Evolutionary conservation across 1,140 invertebrate species (phyloP).

Genomic region (Drosophila subpulchrella): DNA sequence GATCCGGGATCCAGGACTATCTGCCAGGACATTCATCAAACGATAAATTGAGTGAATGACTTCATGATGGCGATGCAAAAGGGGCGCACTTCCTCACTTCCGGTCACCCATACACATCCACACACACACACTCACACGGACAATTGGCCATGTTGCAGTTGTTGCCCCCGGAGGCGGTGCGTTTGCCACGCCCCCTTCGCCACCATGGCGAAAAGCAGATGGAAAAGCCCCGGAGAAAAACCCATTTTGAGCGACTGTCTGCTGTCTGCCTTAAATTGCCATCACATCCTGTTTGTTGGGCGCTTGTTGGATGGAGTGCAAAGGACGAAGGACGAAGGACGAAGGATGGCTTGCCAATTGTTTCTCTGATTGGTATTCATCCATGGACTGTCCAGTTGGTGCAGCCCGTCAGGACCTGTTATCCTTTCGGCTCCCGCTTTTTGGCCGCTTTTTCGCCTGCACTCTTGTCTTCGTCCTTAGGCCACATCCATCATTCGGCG

Average conservation of each 20-base stretch:
- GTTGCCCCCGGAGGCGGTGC: constrained; percentile 17
- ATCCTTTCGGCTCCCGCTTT: constrained; percentile 33
- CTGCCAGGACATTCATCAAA: constrained; percentile 84
- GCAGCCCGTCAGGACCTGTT: constrained; percentile 33
- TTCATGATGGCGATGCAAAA: constrained; percentile 78
- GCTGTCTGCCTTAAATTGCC: constrained; percentile 83
- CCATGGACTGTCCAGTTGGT: constrained; percentile 56
- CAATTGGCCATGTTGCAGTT: constrained; percentile 67
- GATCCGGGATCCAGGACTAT: constrained; percentile 55
- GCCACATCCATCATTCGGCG: constrained; percentile 74
- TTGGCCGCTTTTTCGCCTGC: constrained; percentile 58
- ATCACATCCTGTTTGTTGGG: constrained; percentile 65
- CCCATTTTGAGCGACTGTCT: constrained; percentile 69
- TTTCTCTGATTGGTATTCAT: constrained; percentile 80
- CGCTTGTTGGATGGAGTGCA: neutral
- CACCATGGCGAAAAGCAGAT: constrained; percentile 29
- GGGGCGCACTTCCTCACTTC: constrained; percentile 73
- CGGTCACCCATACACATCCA: constrained; percentile 9
- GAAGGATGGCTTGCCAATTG: constrained; percentile 57
- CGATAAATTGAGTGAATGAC: constrained; percentile 85
- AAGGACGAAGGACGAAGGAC: constrained; percentile 14
- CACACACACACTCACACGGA: constrained; percentile 12
- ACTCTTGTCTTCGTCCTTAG: constrained; percentile 64
- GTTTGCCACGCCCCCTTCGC: constrained; percentile 6
- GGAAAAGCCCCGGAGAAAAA: constrained; percentile 20